Conservation (phyloP, 2,888 invertebrate species). For the Ormyrus thymus region DNA sequence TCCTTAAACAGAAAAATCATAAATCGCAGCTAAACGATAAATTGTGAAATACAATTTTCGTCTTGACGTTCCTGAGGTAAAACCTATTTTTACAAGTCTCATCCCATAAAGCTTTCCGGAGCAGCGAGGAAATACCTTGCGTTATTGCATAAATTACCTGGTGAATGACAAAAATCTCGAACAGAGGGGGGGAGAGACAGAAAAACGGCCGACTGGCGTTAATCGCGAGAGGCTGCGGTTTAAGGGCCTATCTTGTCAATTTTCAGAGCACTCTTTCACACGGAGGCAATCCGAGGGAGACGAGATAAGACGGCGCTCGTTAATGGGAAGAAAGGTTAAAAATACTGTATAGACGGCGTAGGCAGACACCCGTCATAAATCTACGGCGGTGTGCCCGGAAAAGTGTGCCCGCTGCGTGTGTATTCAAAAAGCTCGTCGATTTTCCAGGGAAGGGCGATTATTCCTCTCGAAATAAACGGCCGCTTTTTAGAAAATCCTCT, state of each 20-base stretch:
- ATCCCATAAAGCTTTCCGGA: constrained; percentile 17
- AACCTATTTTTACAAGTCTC: constrained; percentile 29
- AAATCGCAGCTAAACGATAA: constrained; percentile 22
- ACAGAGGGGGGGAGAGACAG: not conserved
- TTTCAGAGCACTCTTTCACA: constrained; percentile 47
- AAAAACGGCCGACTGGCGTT: too few species aligned
- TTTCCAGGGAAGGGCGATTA: constrained; percentile 60
- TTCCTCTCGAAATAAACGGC: constrained; percentile 46
- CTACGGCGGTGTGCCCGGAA: constrained; percentile 57
- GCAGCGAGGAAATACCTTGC: constrained; percentile 14
- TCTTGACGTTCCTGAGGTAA: not conserved
- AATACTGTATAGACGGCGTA: constrained; percentile 62
- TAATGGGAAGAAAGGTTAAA: constrained; percentile 74
- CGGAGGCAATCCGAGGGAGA: not conserved
- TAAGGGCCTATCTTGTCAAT: constrained; percentile 38
- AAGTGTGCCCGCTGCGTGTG: constrained; percentile 44
- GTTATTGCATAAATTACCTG: constrained; percentile 47
- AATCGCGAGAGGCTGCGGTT: not conserved
- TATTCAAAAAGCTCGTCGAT: constrained; percentile 42
- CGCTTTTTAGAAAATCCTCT: constrained; percentile 25
- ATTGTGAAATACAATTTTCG: constrained; percentile 27
- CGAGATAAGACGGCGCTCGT: constrained; percentile 65
- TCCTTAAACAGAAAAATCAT: constrained; percentile 24
- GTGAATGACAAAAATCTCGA: constrained; percentile 21
- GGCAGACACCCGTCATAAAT: constrained; percentile 71